Conservation (phyloP, 2,113 vertebrate genomes). For the Talpa occidentalis region DNA sequence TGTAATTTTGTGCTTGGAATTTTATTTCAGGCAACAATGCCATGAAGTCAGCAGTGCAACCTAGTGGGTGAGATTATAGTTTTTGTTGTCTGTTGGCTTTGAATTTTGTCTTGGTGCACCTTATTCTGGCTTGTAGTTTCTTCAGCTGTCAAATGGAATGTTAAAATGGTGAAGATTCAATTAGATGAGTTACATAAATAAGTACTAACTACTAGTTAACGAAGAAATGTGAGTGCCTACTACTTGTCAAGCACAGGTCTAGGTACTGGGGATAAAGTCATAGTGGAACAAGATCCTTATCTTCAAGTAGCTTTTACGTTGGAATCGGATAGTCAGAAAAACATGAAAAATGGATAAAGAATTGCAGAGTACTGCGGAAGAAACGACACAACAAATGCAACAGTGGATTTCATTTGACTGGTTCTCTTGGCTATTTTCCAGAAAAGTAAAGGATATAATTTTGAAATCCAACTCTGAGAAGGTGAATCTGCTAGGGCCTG, state of each 20-base stretch:
- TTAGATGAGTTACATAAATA: constrained; percentile 14
- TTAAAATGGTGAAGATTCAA: constrained; percentile 21
- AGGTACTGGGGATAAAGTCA: not conserved
- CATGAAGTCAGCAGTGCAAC: not conserved
- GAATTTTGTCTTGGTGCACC: constrained; percentile 32
- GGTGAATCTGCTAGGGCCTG: not conserved
- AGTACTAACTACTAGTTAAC: not conserved
- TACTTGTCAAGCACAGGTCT: not conserved
- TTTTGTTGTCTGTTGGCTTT: constrained; percentile 29
- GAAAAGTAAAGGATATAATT: constrained; percentile 7
- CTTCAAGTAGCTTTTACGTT: constrained; percentile 39
- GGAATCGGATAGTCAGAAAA: not conserved
- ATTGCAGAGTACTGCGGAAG: not conserved
- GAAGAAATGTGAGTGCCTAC: not conserved
- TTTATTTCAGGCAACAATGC: constrained; percentile 13
- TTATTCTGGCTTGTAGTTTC: not conserved
- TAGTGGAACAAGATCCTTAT: not conserved
- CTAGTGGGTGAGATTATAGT: not conserved
- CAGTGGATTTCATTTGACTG: constrained; percentile 24
- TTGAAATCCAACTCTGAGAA: constrained; percentile 26
- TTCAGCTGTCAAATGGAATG: constrained; percentile 35
- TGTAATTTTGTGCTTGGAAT: constrained; percentile 27
- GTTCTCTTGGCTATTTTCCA: constrained; percentile 8
- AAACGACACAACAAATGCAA: not conserved
- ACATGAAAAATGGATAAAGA: not conserved